phyloP scores from a whole-genome alignment of 2,888 invertebrate species.

The Stegana nigrithorax region DNA sequence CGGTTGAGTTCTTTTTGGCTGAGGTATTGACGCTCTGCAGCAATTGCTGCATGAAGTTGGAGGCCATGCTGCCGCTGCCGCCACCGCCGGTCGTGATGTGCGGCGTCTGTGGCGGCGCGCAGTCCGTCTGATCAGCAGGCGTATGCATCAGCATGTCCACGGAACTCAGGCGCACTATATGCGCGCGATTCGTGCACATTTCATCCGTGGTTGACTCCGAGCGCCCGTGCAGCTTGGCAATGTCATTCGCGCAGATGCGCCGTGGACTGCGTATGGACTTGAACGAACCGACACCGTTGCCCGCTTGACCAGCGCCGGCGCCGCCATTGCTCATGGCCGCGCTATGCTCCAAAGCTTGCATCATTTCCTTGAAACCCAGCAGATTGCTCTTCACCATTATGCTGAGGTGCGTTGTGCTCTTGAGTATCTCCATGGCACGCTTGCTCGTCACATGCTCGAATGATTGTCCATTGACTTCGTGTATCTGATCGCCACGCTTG shows the following conservation, averaged over 20 bases:
- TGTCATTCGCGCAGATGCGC: conserved; percentile 71
- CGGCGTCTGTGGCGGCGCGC: conserved; percentile 61
- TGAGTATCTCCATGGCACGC: conserved; percentile 91
- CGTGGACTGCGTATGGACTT: conserved; percentile 60
- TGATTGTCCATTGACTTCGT: conserved; percentile 97
- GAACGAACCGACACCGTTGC: conserved; percentile 33
- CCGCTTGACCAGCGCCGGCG: conserved; percentile 49
- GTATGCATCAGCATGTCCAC: conserved; percentile 73
- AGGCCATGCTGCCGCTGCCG: conserved; percentile 51
- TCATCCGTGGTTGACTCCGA: conserved; percentile 57
- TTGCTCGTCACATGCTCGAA: conserved; percentile 93
- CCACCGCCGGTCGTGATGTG: conserved; percentile 29
- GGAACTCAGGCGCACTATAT: conserved; percentile 75
- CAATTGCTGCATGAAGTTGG: conserved; percentile 71
- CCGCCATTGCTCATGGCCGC: conserved; percentile 43
- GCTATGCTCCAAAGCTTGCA: conserved; percentile 67
- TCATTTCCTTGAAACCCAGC: conserved; percentile 81
- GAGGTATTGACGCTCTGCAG: conserved; percentile 65
- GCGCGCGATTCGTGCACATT: conserved; percentile 50
- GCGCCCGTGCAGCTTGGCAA: conserved; percentile 74
- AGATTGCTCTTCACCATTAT: conserved; percentile 98
- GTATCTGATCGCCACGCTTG: conserved; percentile 96
- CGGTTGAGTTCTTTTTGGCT: conserved; percentile 46
- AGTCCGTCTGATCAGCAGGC: conserved; percentile 63
- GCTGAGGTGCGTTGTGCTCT: conserved; percentile 94